Evolutionary conservation across 2,113 vertebrate species (phyloP).

Genomic region (Polyodon spathula): DNA sequence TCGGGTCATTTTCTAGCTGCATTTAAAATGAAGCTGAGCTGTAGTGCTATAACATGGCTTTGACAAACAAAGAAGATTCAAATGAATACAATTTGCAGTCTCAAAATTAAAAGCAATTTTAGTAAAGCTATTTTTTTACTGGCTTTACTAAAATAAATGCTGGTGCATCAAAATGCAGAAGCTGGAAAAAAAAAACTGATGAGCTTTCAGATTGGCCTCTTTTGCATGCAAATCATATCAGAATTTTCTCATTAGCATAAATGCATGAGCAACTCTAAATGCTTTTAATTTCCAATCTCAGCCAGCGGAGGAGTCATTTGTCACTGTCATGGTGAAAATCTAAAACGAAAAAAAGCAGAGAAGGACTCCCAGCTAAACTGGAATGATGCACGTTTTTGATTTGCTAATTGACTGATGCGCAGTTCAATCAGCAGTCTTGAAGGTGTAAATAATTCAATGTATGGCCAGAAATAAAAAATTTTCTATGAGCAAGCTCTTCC

Average conservation of each 20-base stretch:
- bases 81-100: slow-evolving; percentile 55
- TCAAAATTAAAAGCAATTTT: slow-evolving; percentile 54
- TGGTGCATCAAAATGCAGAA: slow-evolving; percentile 72
- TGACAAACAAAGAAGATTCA: slow-evolving; percentile 76
- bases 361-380: slow-evolving; percentile 91
- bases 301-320: slow-evolving; percentile 99
- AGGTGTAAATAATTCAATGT: slow-evolving; percentile 97
- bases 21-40: slow-evolving; percentile 63
- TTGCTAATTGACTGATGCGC: slow-evolving; percentile 99
- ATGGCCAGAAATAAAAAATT: slow-evolving; percentile 73
- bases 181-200: slow-evolving; percentile 88
- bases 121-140: no score
- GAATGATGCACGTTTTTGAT: slow-evolving; percentile 98
- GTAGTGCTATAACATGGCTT: slow-evolving; percentile 59
- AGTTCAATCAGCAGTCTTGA: slow-evolving; percentile 91
- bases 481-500: no score
- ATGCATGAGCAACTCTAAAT: slow-evolving; percentile 99
- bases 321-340: slow-evolving; percentile 99
- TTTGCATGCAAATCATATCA: slow-evolving; percentile 99
- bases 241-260: slow-evolving; percentile 99
- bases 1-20: slow-evolving; percentile 47
- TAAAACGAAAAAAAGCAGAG: slow-evolving; percentile 79
- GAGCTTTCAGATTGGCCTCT: slow-evolving; percentile 95
- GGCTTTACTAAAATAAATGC: slow-evolving; percentile 45
- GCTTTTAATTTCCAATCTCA: slow-evolving; percentile 99